Conservation (phyloP, 2,888 invertebrate genomes). For the Dermolepida albohirtum region DNA sequence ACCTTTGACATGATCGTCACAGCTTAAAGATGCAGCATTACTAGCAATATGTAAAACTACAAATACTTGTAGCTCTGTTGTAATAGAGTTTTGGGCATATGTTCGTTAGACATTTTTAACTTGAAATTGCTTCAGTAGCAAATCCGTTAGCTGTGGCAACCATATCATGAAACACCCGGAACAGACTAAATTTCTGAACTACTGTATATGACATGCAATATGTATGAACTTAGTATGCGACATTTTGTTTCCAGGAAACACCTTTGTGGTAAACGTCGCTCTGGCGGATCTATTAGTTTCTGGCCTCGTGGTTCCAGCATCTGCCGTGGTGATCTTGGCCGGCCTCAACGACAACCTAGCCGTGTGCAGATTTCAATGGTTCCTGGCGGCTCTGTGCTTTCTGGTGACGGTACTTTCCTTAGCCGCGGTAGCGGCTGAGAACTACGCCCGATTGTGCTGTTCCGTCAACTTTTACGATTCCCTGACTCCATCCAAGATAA, state of each 20-base stretch:
- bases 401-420: slow-evolving; percentile 74
- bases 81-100: no score
- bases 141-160: no score
- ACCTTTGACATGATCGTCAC: no score
- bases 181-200: no score
- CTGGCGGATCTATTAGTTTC: slow-evolving; percentile 79
- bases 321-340: slow-evolving; percentile 77
- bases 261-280: slow-evolving; percentile 77
- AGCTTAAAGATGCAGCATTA: no score
- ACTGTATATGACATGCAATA: no score
- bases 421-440: slow-evolving; percentile 75
- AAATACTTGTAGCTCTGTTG: no score
- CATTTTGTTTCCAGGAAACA: slow-evolving; percentile 69
- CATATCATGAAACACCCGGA: no score
- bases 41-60: no score
- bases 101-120: no score
- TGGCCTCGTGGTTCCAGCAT: slow-evolving; percentile 75
- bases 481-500: slow-evolving; percentile 67
- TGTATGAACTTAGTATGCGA: no score
- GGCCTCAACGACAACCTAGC: slow-evolving; percentile 69
- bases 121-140: no score
- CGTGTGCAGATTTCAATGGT: slow-evolving; percentile 77
- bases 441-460: slow-evolving; percentile 74
- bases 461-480: slow-evolving; percentile 67
- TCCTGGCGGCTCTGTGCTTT: slow-evolving; percentile 74